Percentiles rank a stretch among this genome's conserved stretches.
Evolutionary conservation across 2,113 vertebrate species (phyloP).

Genomic region (Gracilinanus agilis): DNA sequence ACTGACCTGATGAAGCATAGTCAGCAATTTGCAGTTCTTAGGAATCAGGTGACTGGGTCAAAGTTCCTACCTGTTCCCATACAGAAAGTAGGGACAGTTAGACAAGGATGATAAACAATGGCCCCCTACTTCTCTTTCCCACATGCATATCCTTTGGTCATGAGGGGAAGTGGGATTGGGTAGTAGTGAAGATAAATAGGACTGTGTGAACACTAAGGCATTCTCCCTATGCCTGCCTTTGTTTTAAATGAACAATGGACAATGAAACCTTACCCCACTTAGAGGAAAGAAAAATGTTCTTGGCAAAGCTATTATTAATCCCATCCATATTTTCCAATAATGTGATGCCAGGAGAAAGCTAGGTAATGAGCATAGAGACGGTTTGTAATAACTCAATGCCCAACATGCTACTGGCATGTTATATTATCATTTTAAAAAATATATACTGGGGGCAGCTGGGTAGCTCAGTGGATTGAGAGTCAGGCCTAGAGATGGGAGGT

Average conservation of each 20-base stretch:
- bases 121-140: background rate
- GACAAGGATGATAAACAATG: background rate
- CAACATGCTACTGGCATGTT: background rate
- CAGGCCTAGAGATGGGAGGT: no score
- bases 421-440: no score
- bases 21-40: background rate
- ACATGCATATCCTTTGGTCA: background rate
- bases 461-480: no score
- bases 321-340: background rate
- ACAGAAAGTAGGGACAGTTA: background rate
- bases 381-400: background rate
- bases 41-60: background rate
- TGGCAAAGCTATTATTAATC: background rate
- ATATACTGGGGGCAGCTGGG: no score
- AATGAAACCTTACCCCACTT: conserved; percentile 7
- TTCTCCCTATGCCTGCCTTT: background rate
- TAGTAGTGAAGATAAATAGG: background rate
- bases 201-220: background rate
- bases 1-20: background rate
- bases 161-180: no score
- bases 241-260: conserved; percentile 32
- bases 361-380: background rate
- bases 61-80: background rate
- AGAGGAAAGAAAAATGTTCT: conserved; percentile 15
- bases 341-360: background rate